Conservation (phyloP, 2,797 vertebrate genomes). For the Stomatorhinus walkeri region DNA sequence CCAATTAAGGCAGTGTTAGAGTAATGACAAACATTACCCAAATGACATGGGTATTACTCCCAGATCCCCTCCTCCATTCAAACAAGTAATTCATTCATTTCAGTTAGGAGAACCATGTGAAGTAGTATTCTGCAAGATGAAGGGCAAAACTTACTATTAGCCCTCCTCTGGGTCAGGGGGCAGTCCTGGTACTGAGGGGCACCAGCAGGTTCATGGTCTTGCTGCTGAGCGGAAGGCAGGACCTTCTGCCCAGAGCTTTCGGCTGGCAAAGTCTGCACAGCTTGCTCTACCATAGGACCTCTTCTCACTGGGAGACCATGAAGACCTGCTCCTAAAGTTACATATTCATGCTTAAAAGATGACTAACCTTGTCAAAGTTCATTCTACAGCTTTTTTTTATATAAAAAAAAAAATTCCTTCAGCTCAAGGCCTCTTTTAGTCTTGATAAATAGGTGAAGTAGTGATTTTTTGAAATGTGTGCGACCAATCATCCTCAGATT, state of each 20-base stretch:
- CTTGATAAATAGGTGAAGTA: not conserved
- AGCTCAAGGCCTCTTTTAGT: not conserved
- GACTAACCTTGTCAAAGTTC: not conserved
- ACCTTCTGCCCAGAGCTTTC: slow-evolving; percentile 62
- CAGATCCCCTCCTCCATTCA: not conserved
- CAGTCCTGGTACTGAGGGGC: slow-evolving; percentile 51
- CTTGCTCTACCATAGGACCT: slow-evolving; percentile 91
- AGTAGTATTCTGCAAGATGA: not conserved
- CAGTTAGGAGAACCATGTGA: not conserved
- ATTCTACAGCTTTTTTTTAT: not conserved
- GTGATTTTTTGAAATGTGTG: not conserved
- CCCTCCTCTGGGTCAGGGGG: slow-evolving; percentile 42
- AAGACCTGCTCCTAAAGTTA: slow-evolving; percentile 58
- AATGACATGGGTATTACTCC: not conserved
- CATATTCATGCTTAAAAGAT: not conserved
- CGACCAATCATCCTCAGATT: not conserved
- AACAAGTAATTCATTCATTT: not conserved
- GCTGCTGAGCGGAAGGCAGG: slow-evolving; percentile 41
- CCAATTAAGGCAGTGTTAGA: not conserved
- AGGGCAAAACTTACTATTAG: slow-evolving; percentile 37
- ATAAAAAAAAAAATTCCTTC: not conserved
- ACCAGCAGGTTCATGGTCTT: slow-evolving; percentile 49
- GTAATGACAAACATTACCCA: not conserved
- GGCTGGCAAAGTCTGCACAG: slow-evolving; percentile 77
- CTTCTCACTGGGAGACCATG: slow-evolving; percentile 68